These are phyloP conservation scores for Cuniculus paca DNA, from an alignment of 2,797 vertebrate species.

Conservation along the genomic window DNA sequence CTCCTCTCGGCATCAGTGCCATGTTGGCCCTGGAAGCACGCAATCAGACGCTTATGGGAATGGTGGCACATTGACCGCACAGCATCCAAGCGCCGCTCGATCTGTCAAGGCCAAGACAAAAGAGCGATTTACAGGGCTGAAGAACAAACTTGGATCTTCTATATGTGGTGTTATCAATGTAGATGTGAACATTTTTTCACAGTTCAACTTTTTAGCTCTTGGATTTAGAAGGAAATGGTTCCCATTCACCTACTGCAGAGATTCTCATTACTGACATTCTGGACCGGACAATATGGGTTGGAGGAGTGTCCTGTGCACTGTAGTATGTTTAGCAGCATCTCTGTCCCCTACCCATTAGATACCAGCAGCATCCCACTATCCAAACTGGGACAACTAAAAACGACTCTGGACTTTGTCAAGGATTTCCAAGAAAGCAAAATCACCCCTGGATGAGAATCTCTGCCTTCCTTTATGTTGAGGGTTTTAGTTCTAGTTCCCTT, in stretches of 20 bases:
- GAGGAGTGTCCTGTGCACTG: not conserved
- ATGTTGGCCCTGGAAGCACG: constrained; percentile 96
- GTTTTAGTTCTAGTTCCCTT: not conserved
- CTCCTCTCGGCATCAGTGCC: constrained; percentile 96
- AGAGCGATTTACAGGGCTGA: constrained; percentile 45
- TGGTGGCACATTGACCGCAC: constrained; percentile 97
- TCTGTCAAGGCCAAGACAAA: constrained; percentile 89
- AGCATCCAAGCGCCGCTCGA: constrained; percentile 96
- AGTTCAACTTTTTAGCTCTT: not conserved
- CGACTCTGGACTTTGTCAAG: not conserved
- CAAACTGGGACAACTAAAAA: not conserved
- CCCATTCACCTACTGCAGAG: not conserved
- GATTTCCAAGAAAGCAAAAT: not conserved
- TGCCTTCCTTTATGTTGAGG: not conserved
- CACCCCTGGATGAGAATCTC: not conserved
- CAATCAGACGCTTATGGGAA: constrained; percentile 95
- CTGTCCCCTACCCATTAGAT: not conserved
- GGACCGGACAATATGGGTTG: not conserved
- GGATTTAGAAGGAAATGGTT: not conserved
- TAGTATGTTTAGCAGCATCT: not conserved
- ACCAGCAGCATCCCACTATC: not conserved
- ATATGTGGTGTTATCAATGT: accelerated
- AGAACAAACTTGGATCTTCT: not conserved
- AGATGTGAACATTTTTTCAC: not conserved
- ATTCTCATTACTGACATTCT: not conserved